Conservation (phyloP, 2,888 invertebrate genomes). For the Arctia plantaginis region DNA sequence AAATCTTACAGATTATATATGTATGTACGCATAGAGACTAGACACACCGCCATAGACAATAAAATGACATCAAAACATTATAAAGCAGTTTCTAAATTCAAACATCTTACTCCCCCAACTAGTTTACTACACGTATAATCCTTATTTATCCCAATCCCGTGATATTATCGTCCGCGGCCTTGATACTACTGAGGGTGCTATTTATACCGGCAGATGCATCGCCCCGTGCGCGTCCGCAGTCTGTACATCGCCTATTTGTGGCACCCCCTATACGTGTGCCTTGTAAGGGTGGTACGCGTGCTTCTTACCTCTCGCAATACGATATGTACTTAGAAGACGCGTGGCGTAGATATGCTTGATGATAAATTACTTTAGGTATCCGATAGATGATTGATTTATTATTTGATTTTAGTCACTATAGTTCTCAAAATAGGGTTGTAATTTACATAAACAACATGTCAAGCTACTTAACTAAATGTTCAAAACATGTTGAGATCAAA, state of each 20-base stretch:
- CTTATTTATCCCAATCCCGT: slow-evolving; percentile 28
- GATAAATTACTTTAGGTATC: slow-evolving; percentile 15
- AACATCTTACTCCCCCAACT: slow-evolving; percentile 14
- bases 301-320: slow-evolving; percentile 45
- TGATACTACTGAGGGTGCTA: slow-evolving; percentile 85
- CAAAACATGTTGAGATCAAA: background rate
- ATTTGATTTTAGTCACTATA: background rate
- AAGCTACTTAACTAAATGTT: background rate
- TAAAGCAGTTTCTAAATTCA: slow-evolving; percentile 7
- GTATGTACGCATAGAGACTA: background rate
- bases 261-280: slow-evolving; percentile 54
- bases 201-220: slow-evolving; percentile 80
- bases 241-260: slow-evolving; percentile 69
- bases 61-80: slow-evolving; percentile 12
- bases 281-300: slow-evolving; percentile 31
- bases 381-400: background rate
- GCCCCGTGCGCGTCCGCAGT: slow-evolving; percentile 69
- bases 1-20: no score
- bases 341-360: slow-evolving; percentile 35
- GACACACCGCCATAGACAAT: background rate
- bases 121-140: slow-evolving; percentile 19
- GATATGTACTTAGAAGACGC: slow-evolving; percentile 48
- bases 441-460: background rate
- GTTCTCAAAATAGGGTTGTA: background rate
- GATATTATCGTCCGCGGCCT: slow-evolving; percentile 80